Percentiles rank a stretch among this genome's conserved stretches.
Evolutionary conservation across 2,888 invertebrate species (phyloP).

Genomic region (Sarcophaga subvicina): DNA sequence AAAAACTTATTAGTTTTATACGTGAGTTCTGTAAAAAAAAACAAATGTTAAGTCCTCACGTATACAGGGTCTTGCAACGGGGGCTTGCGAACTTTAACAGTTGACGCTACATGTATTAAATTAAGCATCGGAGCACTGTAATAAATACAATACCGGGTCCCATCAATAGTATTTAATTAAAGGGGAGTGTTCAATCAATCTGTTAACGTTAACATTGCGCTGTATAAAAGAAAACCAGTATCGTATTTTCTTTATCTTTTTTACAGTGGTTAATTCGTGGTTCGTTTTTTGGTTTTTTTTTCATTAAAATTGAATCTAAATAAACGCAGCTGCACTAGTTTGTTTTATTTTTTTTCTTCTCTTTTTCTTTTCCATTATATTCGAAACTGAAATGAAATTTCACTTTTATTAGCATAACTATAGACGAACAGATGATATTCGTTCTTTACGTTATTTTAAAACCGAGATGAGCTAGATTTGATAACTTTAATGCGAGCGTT

Average conservation of each 20-base stretch:
- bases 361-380: conserved; percentile 1
- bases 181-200: not conserved
- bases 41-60: no score
- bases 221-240: not conserved
- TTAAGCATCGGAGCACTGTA: no score
- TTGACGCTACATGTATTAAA: no score
- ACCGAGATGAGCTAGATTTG: not conserved
- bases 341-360: not conserved
- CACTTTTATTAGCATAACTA: conserved; percentile 38
- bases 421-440: not conserved
- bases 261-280: not conserved
- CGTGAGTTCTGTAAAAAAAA: no score
- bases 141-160: no score
- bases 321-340: not conserved
- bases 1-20: no score
- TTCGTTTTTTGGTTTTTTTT: no score
- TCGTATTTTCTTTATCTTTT: not conserved
- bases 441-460: not conserved
- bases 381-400: conserved; percentile 1
- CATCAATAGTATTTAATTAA: no score
- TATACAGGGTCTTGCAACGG: no score
- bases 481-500: not conserved
- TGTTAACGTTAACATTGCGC: not conserved
- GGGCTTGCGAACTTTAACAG: no score
- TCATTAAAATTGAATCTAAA: no score